A percentile compares a stretch with the other conserved stretches of the same genome.
Conservation (phyloP, 2,888 invertebrate species). For the Atethmia centrago region DNA sequence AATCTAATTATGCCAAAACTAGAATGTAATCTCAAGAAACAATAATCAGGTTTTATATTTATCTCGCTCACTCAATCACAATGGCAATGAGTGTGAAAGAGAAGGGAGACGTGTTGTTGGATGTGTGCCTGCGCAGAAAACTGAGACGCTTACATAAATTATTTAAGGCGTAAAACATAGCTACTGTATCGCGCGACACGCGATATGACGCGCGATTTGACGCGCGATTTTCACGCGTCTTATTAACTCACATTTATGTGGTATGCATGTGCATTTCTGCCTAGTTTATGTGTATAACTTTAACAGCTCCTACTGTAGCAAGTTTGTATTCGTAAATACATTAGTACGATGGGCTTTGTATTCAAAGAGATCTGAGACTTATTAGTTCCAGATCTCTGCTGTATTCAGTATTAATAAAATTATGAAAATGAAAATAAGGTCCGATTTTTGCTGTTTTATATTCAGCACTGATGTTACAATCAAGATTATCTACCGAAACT, state of each 20-base stretch:
- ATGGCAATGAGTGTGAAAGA: constrained; percentile 26
- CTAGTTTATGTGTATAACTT: not conserved
- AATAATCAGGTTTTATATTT: constrained; percentile 57
- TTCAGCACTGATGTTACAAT: not conserved
- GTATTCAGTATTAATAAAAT: not conserved
- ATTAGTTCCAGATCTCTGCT: not conserved
- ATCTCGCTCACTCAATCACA: not conserved
- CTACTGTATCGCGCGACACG: constrained; percentile 58
- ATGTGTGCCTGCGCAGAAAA: constrained; percentile 61
- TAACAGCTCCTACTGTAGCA: not conserved
- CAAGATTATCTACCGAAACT: not conserved
- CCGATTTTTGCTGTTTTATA: not conserved
- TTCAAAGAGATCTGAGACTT: no score
- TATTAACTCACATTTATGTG: constrained; percentile 19
- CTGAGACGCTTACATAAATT: constrained; percentile 59
- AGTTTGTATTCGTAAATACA: not conserved
- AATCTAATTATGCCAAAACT: constrained; percentile 67
- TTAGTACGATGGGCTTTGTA: not conserved
- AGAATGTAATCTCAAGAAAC: constrained; percentile 64
- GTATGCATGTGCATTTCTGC: not conserved
- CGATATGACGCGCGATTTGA: constrained; percentile 48
- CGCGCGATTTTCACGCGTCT: constrained; percentile 42
- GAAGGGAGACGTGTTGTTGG: constrained; percentile 26
- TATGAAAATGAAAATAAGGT: not conserved
- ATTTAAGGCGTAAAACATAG: constrained; percentile 59